Evolutionary conservation across 2,113 vertebrate species (phyloP).

Genomic region (Cochlearius cochlearius): DNA sequence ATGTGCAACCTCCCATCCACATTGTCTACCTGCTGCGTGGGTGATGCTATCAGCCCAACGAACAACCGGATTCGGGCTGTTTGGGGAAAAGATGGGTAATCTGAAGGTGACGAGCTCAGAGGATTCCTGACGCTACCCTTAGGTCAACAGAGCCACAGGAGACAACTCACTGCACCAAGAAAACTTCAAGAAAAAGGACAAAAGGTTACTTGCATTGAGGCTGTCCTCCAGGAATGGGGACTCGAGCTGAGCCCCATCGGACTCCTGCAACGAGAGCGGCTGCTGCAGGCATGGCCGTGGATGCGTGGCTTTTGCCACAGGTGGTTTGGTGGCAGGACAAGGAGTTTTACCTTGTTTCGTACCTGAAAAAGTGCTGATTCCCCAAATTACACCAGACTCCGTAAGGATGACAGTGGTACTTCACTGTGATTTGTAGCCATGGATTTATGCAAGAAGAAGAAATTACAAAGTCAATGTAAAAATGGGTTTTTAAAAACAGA

Average conservation of each 20-base stretch:
- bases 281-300: background rate
- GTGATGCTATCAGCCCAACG: background rate
- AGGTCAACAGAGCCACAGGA: background rate
- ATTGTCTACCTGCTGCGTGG: rapidly evolving
- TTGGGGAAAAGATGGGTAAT: background rate
- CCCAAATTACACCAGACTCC: background rate
- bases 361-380: background rate
- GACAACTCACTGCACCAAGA: rapidly evolving
- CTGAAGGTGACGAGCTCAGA: background rate
- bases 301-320: background rate
- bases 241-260: background rate
- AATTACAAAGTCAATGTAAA: background rate
- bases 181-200: background rate
- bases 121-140: background rate
- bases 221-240: background rate
- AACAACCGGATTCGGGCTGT: background rate
- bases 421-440: background rate
- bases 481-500: background rate
- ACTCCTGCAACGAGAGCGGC: background rate
- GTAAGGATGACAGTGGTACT: background rate
- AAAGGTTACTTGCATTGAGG: background rate
- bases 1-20: background rate
- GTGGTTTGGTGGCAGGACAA: background rate
- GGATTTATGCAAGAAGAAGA: background rate
- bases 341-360: background rate